Conservation (phyloP, 92 coral and sea anemone genomes). For the Micromussa lordhowensis region DNA sequence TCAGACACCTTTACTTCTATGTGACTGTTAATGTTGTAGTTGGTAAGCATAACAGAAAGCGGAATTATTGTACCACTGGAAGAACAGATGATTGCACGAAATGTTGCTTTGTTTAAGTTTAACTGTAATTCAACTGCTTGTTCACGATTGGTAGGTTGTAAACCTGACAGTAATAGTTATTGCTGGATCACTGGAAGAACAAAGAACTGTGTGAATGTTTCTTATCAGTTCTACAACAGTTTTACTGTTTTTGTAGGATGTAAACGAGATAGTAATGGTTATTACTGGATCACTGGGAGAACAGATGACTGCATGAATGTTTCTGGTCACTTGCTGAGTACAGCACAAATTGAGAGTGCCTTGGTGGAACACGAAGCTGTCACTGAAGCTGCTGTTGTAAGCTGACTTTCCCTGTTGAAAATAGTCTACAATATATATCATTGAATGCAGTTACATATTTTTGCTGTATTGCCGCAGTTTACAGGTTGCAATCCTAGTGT, state of each 20-base stretch:
- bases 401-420: not conserved
- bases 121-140: not conserved
- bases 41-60: no score
- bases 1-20: no score
- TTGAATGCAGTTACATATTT: not conserved
- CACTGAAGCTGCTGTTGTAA: slow-evolving; percentile 97
- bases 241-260: slow-evolving; percentile 66
- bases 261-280: slow-evolving; percentile 88
- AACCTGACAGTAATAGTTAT: slow-evolving; percentile 88
- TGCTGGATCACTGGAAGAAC: slow-evolving; percentile 93
- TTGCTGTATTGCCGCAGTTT: not conserved
- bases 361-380: slow-evolving; percentile 93
- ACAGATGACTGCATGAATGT: slow-evolving; percentile 99
- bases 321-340: slow-evolving; percentile 92
- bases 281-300: slow-evolving; percentile 97
- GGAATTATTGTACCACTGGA: no score
- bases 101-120: no score
- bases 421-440: not conserved
- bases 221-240: not conserved
- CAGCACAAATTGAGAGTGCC: slow-evolving; percentile 98
- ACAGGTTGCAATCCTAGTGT: not conserved
- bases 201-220: not conserved
- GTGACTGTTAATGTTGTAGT: no score
- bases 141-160: slow-evolving; percentile 75
- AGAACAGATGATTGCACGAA: no score